Conservation (phyloP, 2,797 vertebrate genomes). For the Austrolebias charrua region DNA sequence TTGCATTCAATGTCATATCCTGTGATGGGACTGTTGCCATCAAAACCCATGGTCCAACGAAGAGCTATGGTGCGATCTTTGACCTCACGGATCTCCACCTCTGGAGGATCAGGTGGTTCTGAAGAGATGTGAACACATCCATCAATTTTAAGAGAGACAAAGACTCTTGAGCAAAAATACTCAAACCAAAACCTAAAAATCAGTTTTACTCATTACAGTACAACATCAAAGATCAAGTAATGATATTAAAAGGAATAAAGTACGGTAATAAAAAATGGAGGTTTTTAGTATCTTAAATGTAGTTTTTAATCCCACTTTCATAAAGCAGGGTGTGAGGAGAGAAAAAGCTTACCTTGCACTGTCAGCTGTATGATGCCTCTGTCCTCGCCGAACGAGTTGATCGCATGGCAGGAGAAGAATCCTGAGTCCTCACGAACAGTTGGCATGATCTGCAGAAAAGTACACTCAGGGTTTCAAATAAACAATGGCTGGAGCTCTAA, state of each 20-base stretch:
- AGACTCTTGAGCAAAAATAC: slow-evolving; percentile 6
- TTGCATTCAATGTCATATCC: slow-evolving; percentile 99
- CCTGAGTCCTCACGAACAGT: slow-evolving; percentile 97
- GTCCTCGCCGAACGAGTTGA: slow-evolving; percentile 98
- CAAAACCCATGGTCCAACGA: slow-evolving; percentile 99
- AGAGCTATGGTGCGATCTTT: slow-evolving; percentile 95
- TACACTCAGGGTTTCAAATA: slow-evolving; percentile 11
- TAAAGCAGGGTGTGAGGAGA: slow-evolving; percentile 6
- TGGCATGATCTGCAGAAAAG: slow-evolving; percentile 87
- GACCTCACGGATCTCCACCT: slow-evolving; percentile 96
- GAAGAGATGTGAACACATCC: slow-evolving; percentile 22
- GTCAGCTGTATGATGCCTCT: slow-evolving; percentile 98
- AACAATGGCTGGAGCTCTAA: not conserved
- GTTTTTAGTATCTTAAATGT: no score
- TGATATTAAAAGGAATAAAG: slow-evolving; percentile 32
- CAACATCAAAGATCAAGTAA: slow-evolving; percentile 23
- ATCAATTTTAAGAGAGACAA: not conserved
- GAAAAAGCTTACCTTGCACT: slow-evolving; percentile 88
- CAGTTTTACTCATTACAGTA: slow-evolving; percentile 28
- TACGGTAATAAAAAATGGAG: slow-evolving; percentile 25
- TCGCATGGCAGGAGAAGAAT: slow-evolving; percentile 98
- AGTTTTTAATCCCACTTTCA: not conserved
- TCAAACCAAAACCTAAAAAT: slow-evolving; percentile 13
- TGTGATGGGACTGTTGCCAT: slow-evolving; percentile 97
- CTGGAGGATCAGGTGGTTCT: slow-evolving; percentile 98